phyloP scores from a whole-genome alignment of 2,113 vertebrate genomes.

The Ammodytes marinus region DNA sequence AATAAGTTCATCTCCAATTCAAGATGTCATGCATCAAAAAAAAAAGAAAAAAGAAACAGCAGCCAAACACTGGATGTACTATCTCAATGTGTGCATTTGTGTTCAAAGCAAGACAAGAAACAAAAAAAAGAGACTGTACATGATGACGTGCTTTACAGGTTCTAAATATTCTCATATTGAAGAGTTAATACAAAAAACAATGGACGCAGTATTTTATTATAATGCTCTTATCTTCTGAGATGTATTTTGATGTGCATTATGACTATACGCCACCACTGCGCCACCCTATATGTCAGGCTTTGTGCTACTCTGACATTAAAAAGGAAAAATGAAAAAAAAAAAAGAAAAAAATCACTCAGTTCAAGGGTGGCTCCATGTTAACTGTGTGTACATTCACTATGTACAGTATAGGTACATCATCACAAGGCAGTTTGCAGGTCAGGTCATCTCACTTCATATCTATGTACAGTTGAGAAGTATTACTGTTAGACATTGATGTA shows the following conservation, averaged over 20 bases:
- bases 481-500: constrained; percentile 60
- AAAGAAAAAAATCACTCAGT: constrained; percentile 42
- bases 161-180: constrained; percentile 78
- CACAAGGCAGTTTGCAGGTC: constrained; percentile 49
- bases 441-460: constrained; percentile 55
- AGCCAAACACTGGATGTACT: constrained; percentile 69
- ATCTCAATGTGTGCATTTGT: constrained; percentile 67
- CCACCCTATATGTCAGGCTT: constrained; percentile 76
- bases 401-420: constrained; percentile 59
- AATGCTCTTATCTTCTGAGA: constrained; percentile 81
- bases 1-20: constrained; percentile 64
- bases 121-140: constrained; percentile 74
- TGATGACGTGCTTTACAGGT: constrained; percentile 80
- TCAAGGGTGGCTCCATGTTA: constrained; percentile 59
- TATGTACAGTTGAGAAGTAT: constrained; percentile 71
- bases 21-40: constrained; percentile 68
- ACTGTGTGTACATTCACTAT: constrained; percentile 66
- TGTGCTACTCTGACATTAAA: constrained; percentile 69
- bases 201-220: constrained; percentile 83
- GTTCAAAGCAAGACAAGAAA: constrained; percentile 72
- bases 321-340: constrained; percentile 12
- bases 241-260: constrained; percentile 86
- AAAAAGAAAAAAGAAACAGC: constrained; percentile 36
- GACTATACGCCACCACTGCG: constrained; percentile 76
- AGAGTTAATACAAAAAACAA: constrained; percentile 57